Evolutionary conservation across 2,113 vertebrate genomes (phyloP).

Genomic region (zebrafish (Danio rerio)): DNA sequence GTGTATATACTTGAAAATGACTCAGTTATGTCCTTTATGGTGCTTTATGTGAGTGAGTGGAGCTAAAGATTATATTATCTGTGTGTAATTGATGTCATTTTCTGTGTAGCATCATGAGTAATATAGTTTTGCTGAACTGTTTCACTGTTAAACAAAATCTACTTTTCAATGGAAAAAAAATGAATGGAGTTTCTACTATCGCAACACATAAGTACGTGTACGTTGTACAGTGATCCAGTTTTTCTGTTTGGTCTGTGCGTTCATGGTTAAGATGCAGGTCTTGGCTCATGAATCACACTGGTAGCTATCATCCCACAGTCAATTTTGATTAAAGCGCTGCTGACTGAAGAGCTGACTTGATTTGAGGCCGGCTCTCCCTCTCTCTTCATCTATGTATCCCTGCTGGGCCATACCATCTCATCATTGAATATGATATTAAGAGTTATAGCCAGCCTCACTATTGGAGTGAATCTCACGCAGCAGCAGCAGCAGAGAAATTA

Average conservation of each 20-base stretch:
- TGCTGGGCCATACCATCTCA: conserved; percentile 21
- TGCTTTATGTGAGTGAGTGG: no score
- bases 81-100: no score
- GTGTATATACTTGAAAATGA: no score
- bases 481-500: neutral
- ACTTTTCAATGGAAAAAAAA: no score
- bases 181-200: no score
- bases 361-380: conserved; percentile 20
- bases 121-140: no score
- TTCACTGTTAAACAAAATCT: no score
- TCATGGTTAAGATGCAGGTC: neutral
- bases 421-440: conserved; percentile 33
- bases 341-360: conserved; percentile 25
- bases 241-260: neutral
- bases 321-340: conserved; percentile 16
- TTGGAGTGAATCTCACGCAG: conserved; percentile 5
- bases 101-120: no score
- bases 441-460: conserved; percentile 32
- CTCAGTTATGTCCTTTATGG: no score
- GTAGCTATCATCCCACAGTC: conserved; percentile 3
- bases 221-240: neutral
- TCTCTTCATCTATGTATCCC: conserved; percentile 16
- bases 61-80: no score
- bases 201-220: neutral
- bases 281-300: neutral